These are phyloP conservation scores for Drosophila grimshawi DNA, from an alignment of 1,140 invertebrate species.

Conservation along the genomic window DNA sequence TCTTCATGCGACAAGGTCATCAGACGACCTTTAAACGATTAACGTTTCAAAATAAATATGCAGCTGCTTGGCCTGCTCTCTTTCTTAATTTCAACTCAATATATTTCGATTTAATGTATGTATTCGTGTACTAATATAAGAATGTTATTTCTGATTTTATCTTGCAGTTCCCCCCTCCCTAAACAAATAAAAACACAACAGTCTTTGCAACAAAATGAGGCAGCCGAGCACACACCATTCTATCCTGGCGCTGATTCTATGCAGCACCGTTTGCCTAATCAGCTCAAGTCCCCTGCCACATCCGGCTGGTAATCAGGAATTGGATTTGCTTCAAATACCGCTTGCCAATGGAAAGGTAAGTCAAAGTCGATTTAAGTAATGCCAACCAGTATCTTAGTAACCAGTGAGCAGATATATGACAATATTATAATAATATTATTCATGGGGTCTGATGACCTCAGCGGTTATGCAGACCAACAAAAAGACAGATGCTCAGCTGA, in stretches of 20 bases:
- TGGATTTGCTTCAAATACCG: conserved; percentile 80
- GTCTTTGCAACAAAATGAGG: conserved; percentile 63
- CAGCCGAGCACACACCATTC: conserved; percentile 64
- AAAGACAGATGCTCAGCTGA: too few relatives aligned
- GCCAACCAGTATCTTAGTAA: too few relatives aligned
- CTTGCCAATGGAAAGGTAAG: conserved; percentile 82
- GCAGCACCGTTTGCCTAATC: conserved; percentile 66
- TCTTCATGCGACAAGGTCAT: conserved; percentile 27
- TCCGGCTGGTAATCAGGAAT: conserved; percentile 68
- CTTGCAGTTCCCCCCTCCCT: conserved; percentile 22
- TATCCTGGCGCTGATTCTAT: conserved; percentile 56
- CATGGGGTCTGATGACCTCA: too few relatives aligned
- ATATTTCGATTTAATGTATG: neutral
- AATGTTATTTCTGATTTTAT: conserved; percentile 24
- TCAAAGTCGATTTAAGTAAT: neutral
- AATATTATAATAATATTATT: too few relatives aligned
- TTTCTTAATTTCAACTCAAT: neutral
- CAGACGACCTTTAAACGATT: conserved; percentile 28
- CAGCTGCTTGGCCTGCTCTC: conserved; percentile 3
- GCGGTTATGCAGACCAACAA: too few relatives aligned
- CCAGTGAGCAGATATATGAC: too few relatives aligned
- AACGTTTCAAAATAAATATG: conserved; percentile 22
- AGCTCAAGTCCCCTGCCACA: conserved; percentile 73
- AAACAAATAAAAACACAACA: conserved; percentile 21
- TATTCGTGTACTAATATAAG: neutral